These are phyloP conservation scores for Beris morrisii DNA, from an alignment of 2,888 invertebrate genomes.

Conservation along the genomic window DNA sequence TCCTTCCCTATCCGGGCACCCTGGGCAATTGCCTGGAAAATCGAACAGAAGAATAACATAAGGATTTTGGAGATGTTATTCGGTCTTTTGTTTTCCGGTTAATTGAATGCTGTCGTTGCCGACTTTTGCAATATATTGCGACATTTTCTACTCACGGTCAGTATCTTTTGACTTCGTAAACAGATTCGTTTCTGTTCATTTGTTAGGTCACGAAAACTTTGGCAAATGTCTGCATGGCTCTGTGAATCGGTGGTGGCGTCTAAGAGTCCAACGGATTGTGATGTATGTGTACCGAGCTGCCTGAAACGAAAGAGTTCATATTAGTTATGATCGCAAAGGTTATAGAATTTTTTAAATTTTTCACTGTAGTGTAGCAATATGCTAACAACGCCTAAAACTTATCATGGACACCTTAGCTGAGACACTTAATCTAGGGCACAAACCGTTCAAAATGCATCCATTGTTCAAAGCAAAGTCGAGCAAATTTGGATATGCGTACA, in stretches of 20 bases:
- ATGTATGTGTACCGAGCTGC: conserved; percentile 40
- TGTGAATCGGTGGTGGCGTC: conserved; percentile 36
- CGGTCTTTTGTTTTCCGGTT: conserved; percentile 28
- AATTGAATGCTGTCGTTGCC: conserved; percentile 24
- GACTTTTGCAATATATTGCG: background rate
- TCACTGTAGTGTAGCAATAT: no score
- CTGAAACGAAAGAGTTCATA: conserved; percentile 35
- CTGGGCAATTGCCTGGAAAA: conserved; percentile 69
- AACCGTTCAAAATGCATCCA: no score
- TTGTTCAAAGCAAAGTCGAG: no score
- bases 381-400: no score
- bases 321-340: conserved; percentile 9
- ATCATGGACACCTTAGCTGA: no score
- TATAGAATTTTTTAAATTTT: no score
- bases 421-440: no score
- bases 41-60: conserved; percentile 13
- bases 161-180: conserved; percentile 38
- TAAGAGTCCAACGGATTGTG: conserved; percentile 39
- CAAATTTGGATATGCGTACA: no score
- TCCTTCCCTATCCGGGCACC: conserved; percentile 85
- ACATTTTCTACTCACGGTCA: conserved; percentile 34
- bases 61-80: conserved; percentile 12
- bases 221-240: conserved; percentile 39
- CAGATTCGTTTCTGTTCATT: conserved; percentile 40
- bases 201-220: conserved; percentile 38